A percentile compares a stretch with the other conserved stretches of the same genome.
Evolutionary conservation across 2,888 invertebrate species (phyloP).

Genomic region (Lepidochrysops patricia): DNA sequence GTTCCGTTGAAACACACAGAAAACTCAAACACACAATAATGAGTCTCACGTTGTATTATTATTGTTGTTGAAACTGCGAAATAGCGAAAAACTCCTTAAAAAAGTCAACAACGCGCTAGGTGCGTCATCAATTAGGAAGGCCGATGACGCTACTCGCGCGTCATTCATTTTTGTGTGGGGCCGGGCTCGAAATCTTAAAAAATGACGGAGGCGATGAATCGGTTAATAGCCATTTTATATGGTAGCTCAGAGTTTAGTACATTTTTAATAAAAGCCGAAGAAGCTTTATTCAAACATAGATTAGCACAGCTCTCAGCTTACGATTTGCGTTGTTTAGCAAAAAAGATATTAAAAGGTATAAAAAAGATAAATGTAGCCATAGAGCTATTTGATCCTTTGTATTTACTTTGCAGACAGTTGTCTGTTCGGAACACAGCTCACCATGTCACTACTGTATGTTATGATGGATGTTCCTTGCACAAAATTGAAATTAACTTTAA

Average conservation of each 20-base stretch:
- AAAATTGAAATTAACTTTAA: conserved; percentile 68
- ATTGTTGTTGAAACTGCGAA: no score
- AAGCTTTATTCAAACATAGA: conserved; percentile 43
- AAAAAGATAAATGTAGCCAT: conserved; percentile 35
- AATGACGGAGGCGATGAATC: no score
- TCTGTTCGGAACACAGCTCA: conserved; percentile 47
- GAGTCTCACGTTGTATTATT: no score
- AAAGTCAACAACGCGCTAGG: no score
- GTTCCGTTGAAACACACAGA: no score
- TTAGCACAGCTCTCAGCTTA: conserved; percentile 40
- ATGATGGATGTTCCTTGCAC: conserved; percentile 35
- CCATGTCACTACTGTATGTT: conserved; percentile 41
- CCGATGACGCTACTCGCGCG: no score
- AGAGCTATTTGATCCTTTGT: conserved; percentile 36
- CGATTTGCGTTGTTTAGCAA: conserved; percentile 51
- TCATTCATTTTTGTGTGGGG: no score
- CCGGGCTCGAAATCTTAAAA: no score
- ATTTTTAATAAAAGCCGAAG: conserved; percentile 49
- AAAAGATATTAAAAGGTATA: conserved; percentile 43
- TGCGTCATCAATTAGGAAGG: no score
- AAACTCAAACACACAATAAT: no score
- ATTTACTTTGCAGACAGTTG: conserved; percentile 45
- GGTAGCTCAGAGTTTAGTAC: conserved; percentile 41
- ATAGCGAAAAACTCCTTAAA: no score
- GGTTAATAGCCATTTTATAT: conserved; percentile 42